Conservation (phyloP, 2,113 vertebrate genomes). For the Uropsilus gracilis region DNA sequence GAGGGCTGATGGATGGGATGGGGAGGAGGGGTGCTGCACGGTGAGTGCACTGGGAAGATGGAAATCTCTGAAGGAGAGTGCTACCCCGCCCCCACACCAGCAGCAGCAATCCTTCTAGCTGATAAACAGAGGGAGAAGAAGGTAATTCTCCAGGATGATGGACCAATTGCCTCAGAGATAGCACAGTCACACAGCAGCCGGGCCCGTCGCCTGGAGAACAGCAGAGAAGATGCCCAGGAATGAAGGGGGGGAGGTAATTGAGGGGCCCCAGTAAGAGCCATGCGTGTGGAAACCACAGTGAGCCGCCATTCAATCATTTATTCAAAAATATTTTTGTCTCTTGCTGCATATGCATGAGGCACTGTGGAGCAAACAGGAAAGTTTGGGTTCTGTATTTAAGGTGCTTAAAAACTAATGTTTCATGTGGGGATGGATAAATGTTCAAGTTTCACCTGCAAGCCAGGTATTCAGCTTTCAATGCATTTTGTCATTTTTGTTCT, state of each 20-base stretch:
- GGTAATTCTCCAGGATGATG: slow-evolving; percentile 64
- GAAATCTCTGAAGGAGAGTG: slow-evolving; percentile 56
- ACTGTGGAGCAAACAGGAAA: background rate
- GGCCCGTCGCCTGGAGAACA: background rate
- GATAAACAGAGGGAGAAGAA: slow-evolving; percentile 63
- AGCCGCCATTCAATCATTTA: background rate
- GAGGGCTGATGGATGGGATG: slow-evolving; percentile 76
- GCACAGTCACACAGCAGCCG: background rate
- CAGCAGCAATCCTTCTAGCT: slow-evolving; percentile 56
- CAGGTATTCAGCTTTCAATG: background rate
- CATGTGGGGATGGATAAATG: background rate
- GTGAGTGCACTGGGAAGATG: slow-evolving; percentile 57
- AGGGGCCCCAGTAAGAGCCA: background rate
- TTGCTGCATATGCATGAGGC: background rate
- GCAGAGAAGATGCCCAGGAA: background rate
- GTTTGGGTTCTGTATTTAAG: background rate
- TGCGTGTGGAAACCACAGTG: background rate
- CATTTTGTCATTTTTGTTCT: background rate
- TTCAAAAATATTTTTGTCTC: background rate
- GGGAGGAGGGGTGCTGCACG: background rate
- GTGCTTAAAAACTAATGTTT: background rate
- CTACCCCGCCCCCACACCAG: slow-evolving; percentile 43
- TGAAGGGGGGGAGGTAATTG: background rate
- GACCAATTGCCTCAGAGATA: slow-evolving; percentile 57
- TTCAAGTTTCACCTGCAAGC: accelerated